Conservation (phyloP, 2,113 vertebrate genomes). For the Reinhardtius hippoglossoides region DNA sequence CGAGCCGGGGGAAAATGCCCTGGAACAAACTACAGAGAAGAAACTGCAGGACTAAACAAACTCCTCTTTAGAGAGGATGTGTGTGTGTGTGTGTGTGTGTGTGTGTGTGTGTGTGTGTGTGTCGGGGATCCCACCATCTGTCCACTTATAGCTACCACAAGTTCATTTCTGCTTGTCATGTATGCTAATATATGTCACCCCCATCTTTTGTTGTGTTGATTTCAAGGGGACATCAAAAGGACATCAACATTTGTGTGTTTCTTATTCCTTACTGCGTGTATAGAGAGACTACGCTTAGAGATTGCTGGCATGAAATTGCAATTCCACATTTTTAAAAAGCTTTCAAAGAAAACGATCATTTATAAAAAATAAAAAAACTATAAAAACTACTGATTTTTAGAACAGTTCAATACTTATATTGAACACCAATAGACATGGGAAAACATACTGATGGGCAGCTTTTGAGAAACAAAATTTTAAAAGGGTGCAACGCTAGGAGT, state of each 20-base stretch:
- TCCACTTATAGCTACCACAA: slow-evolving; percentile 29
- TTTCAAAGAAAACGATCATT: too few relatives aligned
- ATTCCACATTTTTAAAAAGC: neutral
- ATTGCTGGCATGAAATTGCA: neutral
- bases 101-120: neutral
- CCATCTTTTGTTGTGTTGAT: neutral
- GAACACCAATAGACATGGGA: too few relatives aligned
- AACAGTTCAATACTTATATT: neutral
- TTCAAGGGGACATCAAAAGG: neutral
- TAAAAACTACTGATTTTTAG: too few relatives aligned
- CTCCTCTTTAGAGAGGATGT: slow-evolving; percentile 7
- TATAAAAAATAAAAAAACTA: too few relatives aligned
- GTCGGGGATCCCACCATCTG: slow-evolving; percentile 43
- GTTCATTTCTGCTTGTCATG: slow-evolving; percentile 18
- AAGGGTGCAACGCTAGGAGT: neutral
- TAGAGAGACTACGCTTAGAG: neutral
- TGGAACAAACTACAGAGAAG: neutral
- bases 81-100: neutral
- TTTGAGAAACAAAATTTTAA: neutral
- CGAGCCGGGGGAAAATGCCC: neutral
- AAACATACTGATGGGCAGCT: neutral
- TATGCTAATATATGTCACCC: slow-evolving; percentile 34
- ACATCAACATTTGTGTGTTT: neutral
- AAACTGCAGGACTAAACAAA: slow-evolving; percentile 18
- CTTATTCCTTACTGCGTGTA: too few relatives aligned